Conservation (phyloP, 2,797 vertebrate species). For the Chaunax sp. region DNA sequence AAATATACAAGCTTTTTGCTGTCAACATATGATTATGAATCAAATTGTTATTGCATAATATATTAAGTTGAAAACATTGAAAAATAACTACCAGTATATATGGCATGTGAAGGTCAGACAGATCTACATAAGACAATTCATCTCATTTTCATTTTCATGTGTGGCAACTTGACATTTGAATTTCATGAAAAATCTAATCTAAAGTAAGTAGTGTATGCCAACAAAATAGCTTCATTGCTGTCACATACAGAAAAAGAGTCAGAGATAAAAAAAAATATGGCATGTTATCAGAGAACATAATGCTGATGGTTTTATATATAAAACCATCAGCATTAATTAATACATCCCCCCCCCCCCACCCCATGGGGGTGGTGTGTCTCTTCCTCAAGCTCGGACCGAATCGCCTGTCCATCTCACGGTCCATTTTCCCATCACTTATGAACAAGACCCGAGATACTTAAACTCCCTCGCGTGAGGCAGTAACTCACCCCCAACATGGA, state of each 20-base stretch:
- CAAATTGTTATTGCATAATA: not conserved
- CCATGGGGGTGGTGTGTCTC: no score
- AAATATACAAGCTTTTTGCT: not conserved
- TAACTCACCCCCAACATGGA: no score
- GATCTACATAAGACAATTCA: not conserved
- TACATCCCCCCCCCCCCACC: no score
- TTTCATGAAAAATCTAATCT: conserved; percentile 23
- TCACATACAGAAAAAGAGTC: conserved; percentile 19
- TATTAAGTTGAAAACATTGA: not conserved
- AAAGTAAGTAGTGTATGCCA: conserved; percentile 24
- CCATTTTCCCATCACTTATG: no score
- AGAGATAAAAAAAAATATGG: conserved; percentile 52
- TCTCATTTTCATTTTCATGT: not conserved
- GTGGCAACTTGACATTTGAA: conserved; percentile 6
- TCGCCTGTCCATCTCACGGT: no score
- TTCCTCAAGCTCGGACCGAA: no score
- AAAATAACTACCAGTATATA: no score
- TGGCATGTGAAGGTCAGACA: no score
- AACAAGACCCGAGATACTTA: no score
- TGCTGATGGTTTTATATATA: conserved; percentile 18
- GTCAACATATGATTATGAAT: not conserved
- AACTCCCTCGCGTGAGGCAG: no score
- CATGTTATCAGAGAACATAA: conserved; percentile 42
- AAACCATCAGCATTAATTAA: no score
- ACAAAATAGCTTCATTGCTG: conserved; percentile 8